phyloP scores from a whole-genome alignment of 2,888 invertebrate species.

The Ectemnius lituratus region DNA sequence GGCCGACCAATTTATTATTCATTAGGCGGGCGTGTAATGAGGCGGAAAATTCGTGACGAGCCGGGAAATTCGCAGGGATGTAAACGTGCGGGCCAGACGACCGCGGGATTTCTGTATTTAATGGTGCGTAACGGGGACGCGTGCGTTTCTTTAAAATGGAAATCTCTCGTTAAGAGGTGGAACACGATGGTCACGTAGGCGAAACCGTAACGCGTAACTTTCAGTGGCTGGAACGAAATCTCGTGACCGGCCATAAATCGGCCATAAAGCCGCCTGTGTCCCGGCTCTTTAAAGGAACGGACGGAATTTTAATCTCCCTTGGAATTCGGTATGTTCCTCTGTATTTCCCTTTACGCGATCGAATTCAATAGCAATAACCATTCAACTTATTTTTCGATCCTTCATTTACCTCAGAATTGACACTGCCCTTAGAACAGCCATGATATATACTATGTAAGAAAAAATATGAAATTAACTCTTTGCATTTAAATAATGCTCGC shows the following conservation, averaged over 20 bases:
- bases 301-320: too few species aligned
- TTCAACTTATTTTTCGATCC: too few species aligned
- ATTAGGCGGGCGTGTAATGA: constrained; percentile 1
- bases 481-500: too few species aligned
- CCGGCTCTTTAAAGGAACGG: too few species aligned
- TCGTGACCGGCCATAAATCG: constrained; percentile 2
- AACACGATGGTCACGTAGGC: constrained; percentile 20
- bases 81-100: background rate
- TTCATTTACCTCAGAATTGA: too few species aligned
- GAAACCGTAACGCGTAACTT: constrained; percentile 38
- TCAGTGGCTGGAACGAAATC: constrained; percentile 7
- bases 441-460: too few species aligned
- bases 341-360: too few species aligned
- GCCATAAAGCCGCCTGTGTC: too few species aligned
- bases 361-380: too few species aligned
- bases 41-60: constrained; percentile 3
- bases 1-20: constrained; percentile 8
- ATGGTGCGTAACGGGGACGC: constrained; percentile 32
- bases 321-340: too few species aligned
- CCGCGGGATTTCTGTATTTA: constrained; percentile 22
- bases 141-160: constrained; percentile 33
- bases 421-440: too few species aligned
- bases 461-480: too few species aligned
- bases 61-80: constrained; percentile 1
- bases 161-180: constrained; percentile 28